phyloP scores from a whole-genome alignment of 2,888 invertebrate genomes.

The Calliphora vomitoria region DNA sequence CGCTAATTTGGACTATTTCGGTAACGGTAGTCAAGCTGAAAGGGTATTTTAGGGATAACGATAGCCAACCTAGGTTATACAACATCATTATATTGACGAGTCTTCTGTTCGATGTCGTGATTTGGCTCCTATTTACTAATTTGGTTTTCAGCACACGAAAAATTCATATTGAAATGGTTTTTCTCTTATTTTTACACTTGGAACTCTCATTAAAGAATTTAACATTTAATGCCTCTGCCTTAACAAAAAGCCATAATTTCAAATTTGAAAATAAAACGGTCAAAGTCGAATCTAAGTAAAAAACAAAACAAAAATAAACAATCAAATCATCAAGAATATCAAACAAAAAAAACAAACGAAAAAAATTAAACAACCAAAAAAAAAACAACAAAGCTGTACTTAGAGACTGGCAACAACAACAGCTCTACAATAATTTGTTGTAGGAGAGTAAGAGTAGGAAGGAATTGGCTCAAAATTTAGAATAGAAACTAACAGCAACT shows the following conservation, averaged over 20 bases:
- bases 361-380: slow-evolving; percentile 52
- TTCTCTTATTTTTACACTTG: too few species aligned
- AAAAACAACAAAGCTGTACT: slow-evolving; percentile 59
- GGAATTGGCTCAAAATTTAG: slow-evolving; percentile 30
- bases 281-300: slow-evolving; percentile 62
- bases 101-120: too few species aligned
- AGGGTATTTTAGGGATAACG: too few species aligned
- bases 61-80: too few species aligned
- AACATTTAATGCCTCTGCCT: slow-evolving; percentile 10
- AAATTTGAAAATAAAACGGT: slow-evolving; percentile 64
- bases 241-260: slow-evolving; percentile 32
- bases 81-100: too few species aligned
- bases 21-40: too few species aligned
- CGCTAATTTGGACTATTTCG: too few species aligned
- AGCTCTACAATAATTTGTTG: slow-evolving; percentile 18
- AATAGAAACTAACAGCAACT: slow-evolving; percentile 32
- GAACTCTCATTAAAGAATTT: not conserved
- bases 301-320: slow-evolving; percentile 60
- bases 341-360: slow-evolving; percentile 70
- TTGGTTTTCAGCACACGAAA: too few species aligned
- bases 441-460: not conserved
- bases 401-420: slow-evolving; percentile 32
- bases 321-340: slow-evolving; percentile 75
- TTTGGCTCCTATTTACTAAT: too few species aligned
- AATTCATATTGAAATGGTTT: too few species aligned